phyloP scores from a whole-genome alignment of 2,888 invertebrate genomes.

The Tachina fera region DNA sequence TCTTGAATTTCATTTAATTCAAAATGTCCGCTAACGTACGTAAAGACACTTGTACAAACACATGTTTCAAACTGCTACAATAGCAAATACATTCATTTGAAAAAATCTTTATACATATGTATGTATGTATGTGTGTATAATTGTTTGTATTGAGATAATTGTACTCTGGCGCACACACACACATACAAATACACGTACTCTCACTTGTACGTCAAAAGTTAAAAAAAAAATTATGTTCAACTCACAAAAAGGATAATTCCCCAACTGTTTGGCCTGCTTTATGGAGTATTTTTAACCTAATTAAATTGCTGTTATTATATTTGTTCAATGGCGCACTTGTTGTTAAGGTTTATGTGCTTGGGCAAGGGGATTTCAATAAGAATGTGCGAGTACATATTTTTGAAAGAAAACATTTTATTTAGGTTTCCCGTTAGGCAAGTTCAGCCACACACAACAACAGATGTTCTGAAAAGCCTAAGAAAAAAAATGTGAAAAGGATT shows the following conservation, averaged over 20 bases:
- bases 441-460: background rate
- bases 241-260: slow-evolving; percentile 19
- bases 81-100: background rate
- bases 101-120: background rate
- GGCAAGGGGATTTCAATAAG: background rate
- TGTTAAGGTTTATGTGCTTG: background rate
- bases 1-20: slow-evolving; percentile 51
- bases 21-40: slow-evolving; percentile 36
- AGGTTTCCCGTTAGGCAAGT: background rate
- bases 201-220: background rate
- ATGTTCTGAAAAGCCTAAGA: slow-evolving; percentile 42
- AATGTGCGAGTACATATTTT: background rate
- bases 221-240: slow-evolving; percentile 3
- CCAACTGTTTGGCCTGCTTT: slow-evolving; percentile 55
- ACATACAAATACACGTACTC: background rate
- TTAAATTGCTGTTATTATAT: slow-evolving; percentile 74
- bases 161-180: background rate
- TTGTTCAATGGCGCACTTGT: slow-evolving; percentile 58
- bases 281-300: slow-evolving; percentile 76
- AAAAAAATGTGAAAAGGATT: slow-evolving; percentile 23
- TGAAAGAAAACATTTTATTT: slow-evolving; percentile 18
- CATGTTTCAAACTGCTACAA: slow-evolving; percentile 4
- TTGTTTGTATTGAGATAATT: background rate
- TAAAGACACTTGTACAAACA: slow-evolving; percentile 11
- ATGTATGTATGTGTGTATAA: background rate